Conservation (phyloP, 2,113 vertebrate species). For the Galbula dea region DNA sequence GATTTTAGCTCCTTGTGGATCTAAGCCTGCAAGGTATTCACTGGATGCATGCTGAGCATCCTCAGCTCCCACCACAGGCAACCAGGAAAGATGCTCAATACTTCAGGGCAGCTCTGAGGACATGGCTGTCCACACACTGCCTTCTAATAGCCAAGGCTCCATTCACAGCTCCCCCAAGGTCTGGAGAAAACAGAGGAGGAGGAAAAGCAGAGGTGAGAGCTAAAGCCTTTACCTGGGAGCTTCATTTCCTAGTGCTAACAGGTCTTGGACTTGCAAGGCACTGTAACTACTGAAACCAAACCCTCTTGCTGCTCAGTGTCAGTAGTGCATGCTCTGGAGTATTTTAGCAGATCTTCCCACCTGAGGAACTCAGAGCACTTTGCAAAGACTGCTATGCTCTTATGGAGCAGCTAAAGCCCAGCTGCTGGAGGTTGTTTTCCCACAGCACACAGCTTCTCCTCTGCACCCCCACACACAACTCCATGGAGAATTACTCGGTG, state of each 20-base stretch:
- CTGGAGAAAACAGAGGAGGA: not conserved
- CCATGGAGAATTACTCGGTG: not conserved
- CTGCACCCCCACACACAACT: not conserved
- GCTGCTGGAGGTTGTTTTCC: not conserved
- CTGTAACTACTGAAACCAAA: not conserved
- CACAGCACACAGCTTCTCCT: not conserved
- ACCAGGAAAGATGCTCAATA: not conserved
- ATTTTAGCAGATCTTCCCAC: not conserved
- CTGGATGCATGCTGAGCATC: not conserved
- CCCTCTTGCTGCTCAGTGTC: not conserved
- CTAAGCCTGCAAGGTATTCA: not conserved
- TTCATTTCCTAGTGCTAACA: not conserved
- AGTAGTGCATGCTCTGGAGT: fast-evolving
- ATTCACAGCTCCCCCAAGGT: not conserved
- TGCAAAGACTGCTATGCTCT: not conserved
- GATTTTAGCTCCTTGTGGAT: not conserved
- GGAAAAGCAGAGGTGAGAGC: not conserved
- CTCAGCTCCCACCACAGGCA: not conserved
- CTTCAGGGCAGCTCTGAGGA: not conserved
- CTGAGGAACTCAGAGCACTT: not conserved
- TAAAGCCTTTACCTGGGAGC: not conserved
- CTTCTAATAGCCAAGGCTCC: fast-evolving
- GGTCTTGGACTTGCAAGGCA: not conserved
- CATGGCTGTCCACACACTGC: fast-evolving
- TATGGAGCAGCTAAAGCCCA: not conserved